Conservation (phyloP, 2,797 vertebrate species). For the Chloroceryle inda region DNA sequence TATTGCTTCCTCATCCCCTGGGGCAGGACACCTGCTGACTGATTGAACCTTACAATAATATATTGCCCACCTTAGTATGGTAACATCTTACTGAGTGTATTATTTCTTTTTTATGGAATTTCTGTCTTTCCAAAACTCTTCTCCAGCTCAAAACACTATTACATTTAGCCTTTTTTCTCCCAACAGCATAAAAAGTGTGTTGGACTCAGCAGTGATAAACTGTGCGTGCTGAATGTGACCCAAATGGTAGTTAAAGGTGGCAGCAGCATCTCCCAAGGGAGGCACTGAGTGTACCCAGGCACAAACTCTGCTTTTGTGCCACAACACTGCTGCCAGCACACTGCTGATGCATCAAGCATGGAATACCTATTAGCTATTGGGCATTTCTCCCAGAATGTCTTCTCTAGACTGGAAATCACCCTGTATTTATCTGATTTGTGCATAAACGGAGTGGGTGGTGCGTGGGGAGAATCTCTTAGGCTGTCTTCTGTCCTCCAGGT, state of each 20-base stretch:
- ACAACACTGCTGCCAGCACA: not conserved
- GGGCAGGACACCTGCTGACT: not conserved
- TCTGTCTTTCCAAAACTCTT: not conserved
- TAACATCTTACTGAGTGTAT: not conserved
- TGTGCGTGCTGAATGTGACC: not conserved
- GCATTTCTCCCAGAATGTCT: conserved; percentile 4
- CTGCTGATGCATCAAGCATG: conserved; percentile 5
- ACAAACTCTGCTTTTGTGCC: conserved; percentile 14
- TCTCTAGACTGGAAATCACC: not conserved
- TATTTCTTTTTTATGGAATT: not conserved
- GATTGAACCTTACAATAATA: not conserved
- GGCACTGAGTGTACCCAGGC: conserved; percentile 30
- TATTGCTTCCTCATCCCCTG: not conserved
- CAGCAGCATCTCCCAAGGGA: conserved; percentile 16
- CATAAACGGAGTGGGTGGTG: not conserved
- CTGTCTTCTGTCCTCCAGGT: not conserved
- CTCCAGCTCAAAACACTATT: not conserved
- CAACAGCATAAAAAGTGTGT: not conserved
- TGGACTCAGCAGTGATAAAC: not conserved
- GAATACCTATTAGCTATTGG: conserved; percentile 17
- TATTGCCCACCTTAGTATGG: not conserved
- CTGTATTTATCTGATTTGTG: not conserved
- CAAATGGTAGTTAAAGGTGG: conserved; percentile 30
- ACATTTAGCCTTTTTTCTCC: not conserved
- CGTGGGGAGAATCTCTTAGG: not conserved